Conservation (phyloP, 2,797 vertebrate species). For the Amblyraja radiata region DNA sequence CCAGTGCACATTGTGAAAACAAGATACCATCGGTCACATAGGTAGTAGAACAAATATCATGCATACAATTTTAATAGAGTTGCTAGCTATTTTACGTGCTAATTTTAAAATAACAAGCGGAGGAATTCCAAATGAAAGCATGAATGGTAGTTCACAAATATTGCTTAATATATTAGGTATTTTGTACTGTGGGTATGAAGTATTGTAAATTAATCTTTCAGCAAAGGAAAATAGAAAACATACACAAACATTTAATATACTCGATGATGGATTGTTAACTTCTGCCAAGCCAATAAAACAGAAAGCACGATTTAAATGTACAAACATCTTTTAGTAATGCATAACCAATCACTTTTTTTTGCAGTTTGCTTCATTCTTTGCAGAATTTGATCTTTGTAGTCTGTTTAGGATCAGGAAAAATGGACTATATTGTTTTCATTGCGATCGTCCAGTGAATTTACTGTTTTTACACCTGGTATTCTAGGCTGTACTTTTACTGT, state of each 20-base stretch:
- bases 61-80: background rate
- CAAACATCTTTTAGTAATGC: background rate
- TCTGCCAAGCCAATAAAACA: background rate
- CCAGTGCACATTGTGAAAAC: background rate
- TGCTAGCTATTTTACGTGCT: background rate
- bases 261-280: background rate
- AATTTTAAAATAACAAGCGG: background rate
- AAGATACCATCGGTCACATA: background rate
- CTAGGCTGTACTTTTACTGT: background rate
- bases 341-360: background rate
- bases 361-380: slow-evolving; percentile 14
- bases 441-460: background rate
- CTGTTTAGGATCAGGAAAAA: background rate
- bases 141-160: background rate
- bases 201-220: background rate
- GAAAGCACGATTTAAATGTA: background rate
- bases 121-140: background rate
- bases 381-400: slow-evolving; percentile 19
- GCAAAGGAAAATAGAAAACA: background rate
- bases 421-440: background rate
- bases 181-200: background rate
- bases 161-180: background rate
- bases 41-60: background rate
- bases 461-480: slow-evolving; percentile 1
- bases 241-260: background rate